A percentile compares a stretch with the other conserved stretches of the same genome.
Conservation (phyloP, 2,797 vertebrate genomes). For the Eidolon dupreanum region DNA sequence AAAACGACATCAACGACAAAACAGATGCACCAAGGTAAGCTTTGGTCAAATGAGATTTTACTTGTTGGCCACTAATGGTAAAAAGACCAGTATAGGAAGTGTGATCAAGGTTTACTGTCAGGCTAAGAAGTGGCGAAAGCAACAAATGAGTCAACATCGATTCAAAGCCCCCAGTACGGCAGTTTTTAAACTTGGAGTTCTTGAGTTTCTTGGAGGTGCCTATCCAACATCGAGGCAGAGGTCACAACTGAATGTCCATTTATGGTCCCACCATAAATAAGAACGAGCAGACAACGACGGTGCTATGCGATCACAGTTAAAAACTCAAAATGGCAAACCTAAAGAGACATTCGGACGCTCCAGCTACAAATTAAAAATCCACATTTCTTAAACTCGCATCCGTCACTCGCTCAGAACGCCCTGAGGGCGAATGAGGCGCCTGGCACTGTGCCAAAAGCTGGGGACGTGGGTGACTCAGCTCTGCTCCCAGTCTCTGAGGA, state of each 20-base stretch:
- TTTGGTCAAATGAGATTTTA: not conserved
- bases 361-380: not conserved
- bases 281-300: not conserved
- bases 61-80: not conserved
- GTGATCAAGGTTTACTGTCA: not conserved
- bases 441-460: conserved; percentile 8
- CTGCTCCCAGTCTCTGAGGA: not conserved
- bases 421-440: not conserved
- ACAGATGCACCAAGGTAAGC: not conserved
- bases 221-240: not conserved
- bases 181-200: not conserved
- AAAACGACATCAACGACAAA: not conserved
- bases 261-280: not conserved
- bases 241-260: not conserved
- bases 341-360: not conserved
- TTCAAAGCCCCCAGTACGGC: not conserved
- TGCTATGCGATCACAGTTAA: not conserved
- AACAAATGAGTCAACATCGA: not conserved
- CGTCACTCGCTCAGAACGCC: not conserved
- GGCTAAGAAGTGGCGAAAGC: not conserved
- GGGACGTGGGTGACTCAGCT: not conserved
- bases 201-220: not conserved
- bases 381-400: not conserved
- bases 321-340: not conserved
- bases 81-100: not conserved